Percentiles rank a stretch among this genome's conserved stretches.
phyloP scores from a whole-genome alignment of 35 echinoderm and acorn worm genomes.

The Ophioderma brevispina region DNA sequence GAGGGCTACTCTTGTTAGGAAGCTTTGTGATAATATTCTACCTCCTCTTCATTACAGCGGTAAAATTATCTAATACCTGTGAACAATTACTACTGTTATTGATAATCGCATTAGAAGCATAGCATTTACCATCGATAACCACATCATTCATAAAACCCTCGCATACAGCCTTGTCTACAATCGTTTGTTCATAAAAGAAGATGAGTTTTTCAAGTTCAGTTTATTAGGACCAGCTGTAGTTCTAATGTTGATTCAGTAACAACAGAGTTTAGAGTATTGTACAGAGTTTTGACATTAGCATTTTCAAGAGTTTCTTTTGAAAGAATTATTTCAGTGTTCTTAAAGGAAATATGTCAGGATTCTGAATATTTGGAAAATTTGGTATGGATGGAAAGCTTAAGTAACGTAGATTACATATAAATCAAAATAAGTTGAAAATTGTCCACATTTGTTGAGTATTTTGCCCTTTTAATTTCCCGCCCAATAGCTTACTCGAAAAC shows the following conservation, averaged over 20 bases:
- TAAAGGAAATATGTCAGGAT: too few species aligned
- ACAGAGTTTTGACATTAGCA: background rate
- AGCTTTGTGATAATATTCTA: background rate
- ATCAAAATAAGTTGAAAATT: too few species aligned
- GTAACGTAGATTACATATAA: too few species aligned
- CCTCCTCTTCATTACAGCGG: background rate
- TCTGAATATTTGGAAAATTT: too few species aligned
- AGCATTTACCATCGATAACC: background rate
- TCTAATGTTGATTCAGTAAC: background rate
- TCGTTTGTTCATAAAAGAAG: background rate
- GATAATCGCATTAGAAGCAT: background rate
- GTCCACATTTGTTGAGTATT: too few species aligned
- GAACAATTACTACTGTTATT: background rate
- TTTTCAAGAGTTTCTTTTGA: conserved; percentile 16
- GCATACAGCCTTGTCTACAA: too few species aligned
- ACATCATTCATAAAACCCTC: background rate
- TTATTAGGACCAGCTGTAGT: background rate
- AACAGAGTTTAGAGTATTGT: conserved; percentile 9
- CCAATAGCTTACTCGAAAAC: too few species aligned
- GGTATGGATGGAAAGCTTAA: too few species aligned
- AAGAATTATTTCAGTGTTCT: background rate
- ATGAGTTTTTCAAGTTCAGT: background rate
- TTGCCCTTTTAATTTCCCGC: too few species aligned
- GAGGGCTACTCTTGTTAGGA: background rate
- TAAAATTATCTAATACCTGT: background rate